A percentile compares a stretch with the other conserved stretches of the same genome.
Conservation (phyloP, 2,888 invertebrate genomes). For the Agonopterix alstromeriana region DNA sequence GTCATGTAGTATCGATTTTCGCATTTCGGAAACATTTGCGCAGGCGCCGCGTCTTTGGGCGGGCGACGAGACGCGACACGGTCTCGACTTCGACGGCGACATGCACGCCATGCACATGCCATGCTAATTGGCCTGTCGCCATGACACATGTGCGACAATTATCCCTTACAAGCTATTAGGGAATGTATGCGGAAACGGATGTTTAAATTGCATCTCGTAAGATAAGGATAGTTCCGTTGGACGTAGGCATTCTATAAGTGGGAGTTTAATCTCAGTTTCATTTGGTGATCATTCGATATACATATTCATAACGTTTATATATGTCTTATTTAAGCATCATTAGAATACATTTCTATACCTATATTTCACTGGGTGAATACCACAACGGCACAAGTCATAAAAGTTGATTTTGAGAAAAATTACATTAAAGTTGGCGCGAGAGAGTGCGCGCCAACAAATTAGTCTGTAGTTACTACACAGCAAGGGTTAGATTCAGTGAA, state of each 20-base stretch:
- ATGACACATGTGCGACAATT: slow-evolving; percentile 72
- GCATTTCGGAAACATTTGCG: slow-evolving; percentile 32
- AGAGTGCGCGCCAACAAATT: no score
- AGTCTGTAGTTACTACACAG: no score
- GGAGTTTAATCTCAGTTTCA: background rate
- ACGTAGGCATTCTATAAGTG: background rate
- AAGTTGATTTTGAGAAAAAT: no score
- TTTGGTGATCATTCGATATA: background rate
- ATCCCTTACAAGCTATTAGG: slow-evolving; percentile 71
- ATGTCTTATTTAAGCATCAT: background rate
- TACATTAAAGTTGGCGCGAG: no score
- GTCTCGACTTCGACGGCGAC: slow-evolving; percentile 26
- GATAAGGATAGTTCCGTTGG: slow-evolving; percentile 58
- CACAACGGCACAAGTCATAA: no score
- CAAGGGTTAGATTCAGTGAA: no score
- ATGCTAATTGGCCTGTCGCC: slow-evolving; percentile 75
- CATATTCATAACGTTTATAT: background rate
- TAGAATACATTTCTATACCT: no score
- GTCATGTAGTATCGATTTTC: slow-evolving; percentile 22
- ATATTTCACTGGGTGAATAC: no score
- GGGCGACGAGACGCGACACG: background rate
- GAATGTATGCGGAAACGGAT: slow-evolving; percentile 73
- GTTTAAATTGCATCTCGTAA: slow-evolving; percentile 69
- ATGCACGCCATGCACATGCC: slow-evolving; percentile 46
- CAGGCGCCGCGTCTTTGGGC: background rate